Conservation (phyloP, 1,140 invertebrate genomes). For the Drosophila saltans region DNA sequence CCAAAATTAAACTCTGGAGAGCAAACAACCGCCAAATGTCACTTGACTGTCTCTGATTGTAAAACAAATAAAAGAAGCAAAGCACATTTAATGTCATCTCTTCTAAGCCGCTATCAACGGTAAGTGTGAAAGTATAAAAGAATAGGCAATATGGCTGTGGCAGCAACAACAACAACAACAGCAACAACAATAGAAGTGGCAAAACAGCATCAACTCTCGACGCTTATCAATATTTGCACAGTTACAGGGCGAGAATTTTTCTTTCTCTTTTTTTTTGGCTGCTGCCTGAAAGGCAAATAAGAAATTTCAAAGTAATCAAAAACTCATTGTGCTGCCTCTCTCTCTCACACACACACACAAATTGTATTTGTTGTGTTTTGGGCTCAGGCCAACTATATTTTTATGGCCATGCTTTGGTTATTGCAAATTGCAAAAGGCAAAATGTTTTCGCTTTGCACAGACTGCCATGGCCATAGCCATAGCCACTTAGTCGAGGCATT, state of each 20-base stretch:
- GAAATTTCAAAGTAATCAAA: conserved; percentile 81
- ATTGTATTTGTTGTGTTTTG: conserved; percentile 8
- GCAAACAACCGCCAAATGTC: conserved; percentile 51
- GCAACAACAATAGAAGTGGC: neutral
- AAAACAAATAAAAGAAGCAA: conserved; percentile 57
- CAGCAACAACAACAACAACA: neutral
- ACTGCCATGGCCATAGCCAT: conserved; percentile 48
- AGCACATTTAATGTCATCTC: conserved; percentile 16
- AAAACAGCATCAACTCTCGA: conserved; percentile 35
- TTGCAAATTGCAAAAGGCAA: conserved; percentile 79
- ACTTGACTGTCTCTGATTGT: conserved; percentile 55
- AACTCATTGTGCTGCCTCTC: conserved; percentile 66
- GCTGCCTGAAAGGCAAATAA: conserved; percentile 75
- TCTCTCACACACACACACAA: conserved; percentile 5
- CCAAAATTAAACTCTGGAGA: conserved; percentile 34
- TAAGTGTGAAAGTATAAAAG: conserved; percentile 31
- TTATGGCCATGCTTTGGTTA: conserved; percentile 76
- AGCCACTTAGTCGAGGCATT: conserved; percentile 74
- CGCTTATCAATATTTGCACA: conserved; percentile 79
- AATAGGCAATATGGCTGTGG: conserved; percentile 10
- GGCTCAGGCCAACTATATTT: conserved; percentile 70
- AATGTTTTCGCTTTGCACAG: conserved; percentile 57
- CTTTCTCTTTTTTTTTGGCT: conserved; percentile 11
- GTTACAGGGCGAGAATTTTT: conserved; percentile 63
- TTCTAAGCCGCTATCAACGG: conserved; percentile 19